Conservation (phyloP, 2,797 vertebrate genomes). For the Rhynchotus rufescens region DNA sequence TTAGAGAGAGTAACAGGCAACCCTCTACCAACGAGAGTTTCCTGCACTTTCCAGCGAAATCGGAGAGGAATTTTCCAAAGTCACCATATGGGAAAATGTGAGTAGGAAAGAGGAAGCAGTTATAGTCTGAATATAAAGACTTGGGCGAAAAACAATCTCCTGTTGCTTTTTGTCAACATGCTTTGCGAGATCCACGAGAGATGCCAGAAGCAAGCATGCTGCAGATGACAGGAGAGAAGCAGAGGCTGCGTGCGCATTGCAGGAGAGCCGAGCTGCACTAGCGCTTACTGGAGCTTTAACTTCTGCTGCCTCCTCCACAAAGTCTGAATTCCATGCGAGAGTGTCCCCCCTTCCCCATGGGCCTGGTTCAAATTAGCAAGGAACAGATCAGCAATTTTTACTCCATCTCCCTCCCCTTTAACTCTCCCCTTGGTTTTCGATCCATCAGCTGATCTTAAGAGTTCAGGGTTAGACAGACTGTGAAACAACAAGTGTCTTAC, state of each 20-base stretch:
- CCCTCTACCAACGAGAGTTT: slow-evolving; percentile 72
- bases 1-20: slow-evolving; percentile 61
- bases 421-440: slow-evolving; percentile 9
- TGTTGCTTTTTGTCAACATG: slow-evolving; percentile 54
- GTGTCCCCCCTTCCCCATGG: neutral
- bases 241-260: neutral
- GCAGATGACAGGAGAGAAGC: slow-evolving; percentile 26
- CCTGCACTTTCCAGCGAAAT: slow-evolving; percentile 79
- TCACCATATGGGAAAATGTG: slow-evolving; percentile 77
- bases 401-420: slow-evolving; percentile 1
- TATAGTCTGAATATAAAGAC: slow-evolving; percentile 52
- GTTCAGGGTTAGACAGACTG: neutral
- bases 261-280: neutral
- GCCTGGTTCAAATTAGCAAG: slow-evolving; percentile 3
- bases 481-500: neutral
- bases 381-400: neutral
- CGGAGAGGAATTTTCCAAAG: slow-evolving; percentile 77
- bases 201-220: slow-evolving; percentile 47
- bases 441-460: neutral
- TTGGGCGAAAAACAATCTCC: slow-evolving; percentile 40
- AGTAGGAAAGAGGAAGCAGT: slow-evolving; percentile 57
- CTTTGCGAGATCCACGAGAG: neutral
- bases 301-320: neutral
- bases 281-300: neutral
- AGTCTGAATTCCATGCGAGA: slow-evolving; percentile 28